Evolutionary conservation across 2,888 invertebrate species (phyloP).

Genomic region (Mythimna vitellina): DNA sequence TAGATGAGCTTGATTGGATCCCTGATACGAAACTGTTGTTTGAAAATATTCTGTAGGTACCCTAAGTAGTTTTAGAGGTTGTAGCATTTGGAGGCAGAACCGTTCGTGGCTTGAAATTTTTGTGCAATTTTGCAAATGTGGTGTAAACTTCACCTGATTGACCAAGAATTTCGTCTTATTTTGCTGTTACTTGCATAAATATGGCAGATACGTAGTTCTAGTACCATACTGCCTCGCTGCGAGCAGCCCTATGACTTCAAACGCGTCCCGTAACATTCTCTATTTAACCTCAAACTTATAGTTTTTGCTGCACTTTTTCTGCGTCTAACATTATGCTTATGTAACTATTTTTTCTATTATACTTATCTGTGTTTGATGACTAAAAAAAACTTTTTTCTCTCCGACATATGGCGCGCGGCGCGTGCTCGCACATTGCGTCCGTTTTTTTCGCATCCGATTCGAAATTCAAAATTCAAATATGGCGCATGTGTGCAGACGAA

Average conservation of each 20-base stretch:
- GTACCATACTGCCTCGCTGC: not conserved
- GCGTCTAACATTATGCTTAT: conserved; percentile 89
- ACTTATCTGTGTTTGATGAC: conserved; percentile 87
- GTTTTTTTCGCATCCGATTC: conserved; percentile 90
- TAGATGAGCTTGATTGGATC: conserved; percentile 7
- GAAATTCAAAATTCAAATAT: conserved; percentile 85
- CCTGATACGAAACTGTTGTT: not conserved
- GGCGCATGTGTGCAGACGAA: conserved; percentile 83
- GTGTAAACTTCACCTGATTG: not conserved
- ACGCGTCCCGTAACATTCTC: conserved; percentile 77
- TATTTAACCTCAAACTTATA: conserved; percentile 84
- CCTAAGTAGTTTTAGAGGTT: not conserved
- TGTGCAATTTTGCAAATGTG: not conserved
- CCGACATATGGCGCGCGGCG: conserved; percentile 84
- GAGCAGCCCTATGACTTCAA: conserved; percentile 63
- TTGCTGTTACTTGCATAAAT: not conserved
- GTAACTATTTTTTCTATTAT: conserved; percentile 85
- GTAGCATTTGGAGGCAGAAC: too few relatives aligned
- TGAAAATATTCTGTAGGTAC: too few relatives aligned
- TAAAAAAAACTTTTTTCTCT: conserved; percentile 79
- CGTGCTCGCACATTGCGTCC: conserved; percentile 88
- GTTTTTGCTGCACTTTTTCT: conserved; percentile 86
- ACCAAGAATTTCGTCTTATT: not conserved
- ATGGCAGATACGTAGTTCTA: not conserved
- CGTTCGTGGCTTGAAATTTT: not conserved